phyloP scores from a whole-genome alignment of 2,888 invertebrate species.

The Laspeyria flexula region DNA sequence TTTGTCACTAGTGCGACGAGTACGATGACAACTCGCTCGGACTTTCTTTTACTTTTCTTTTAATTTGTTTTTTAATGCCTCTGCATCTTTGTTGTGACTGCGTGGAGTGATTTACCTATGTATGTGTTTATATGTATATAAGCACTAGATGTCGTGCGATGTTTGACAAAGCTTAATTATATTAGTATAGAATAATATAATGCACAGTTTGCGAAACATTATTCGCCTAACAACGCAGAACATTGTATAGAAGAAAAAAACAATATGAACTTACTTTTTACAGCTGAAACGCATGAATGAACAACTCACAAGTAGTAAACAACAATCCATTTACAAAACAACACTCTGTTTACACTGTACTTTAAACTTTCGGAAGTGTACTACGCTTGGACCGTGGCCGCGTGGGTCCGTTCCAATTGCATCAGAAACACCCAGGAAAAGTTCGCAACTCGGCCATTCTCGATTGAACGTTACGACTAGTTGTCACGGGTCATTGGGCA shows the following conservation, averaged over 20 bases:
- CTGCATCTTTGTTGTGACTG: background rate
- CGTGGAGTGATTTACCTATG: background rate
- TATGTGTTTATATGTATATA: background rate
- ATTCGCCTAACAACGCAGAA: too few species aligned
- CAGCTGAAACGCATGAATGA: conserved; percentile 3
- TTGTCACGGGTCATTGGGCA: conserved; percentile 47
- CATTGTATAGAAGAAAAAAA: background rate
- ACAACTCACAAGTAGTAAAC: conserved; percentile 14
- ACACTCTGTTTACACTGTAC: conserved; percentile 1
- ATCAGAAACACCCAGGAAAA: conserved; percentile 43
- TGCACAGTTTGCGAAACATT: too few species aligned
- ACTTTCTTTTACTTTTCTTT: conserved; percentile 10
- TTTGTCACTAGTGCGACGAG: conserved; percentile 2
- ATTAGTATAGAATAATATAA: too few species aligned
- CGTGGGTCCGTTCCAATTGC: conserved; percentile 41
- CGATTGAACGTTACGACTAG: conserved; percentile 40
- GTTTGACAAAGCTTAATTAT: too few species aligned
- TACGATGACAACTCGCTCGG: too few species aligned
- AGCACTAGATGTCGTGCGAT: too few species aligned
- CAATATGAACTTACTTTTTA: background rate
- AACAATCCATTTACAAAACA: conserved; percentile 11
- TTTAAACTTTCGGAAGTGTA: conserved; percentile 17
- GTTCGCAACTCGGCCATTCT: conserved; percentile 44
- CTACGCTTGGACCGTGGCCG: conserved; percentile 29
- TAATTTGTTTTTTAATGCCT: conserved; percentile 3